phyloP scores from a whole-genome alignment of 1,140 invertebrate genomes.

The Sesamia nonagrioides region DNA sequence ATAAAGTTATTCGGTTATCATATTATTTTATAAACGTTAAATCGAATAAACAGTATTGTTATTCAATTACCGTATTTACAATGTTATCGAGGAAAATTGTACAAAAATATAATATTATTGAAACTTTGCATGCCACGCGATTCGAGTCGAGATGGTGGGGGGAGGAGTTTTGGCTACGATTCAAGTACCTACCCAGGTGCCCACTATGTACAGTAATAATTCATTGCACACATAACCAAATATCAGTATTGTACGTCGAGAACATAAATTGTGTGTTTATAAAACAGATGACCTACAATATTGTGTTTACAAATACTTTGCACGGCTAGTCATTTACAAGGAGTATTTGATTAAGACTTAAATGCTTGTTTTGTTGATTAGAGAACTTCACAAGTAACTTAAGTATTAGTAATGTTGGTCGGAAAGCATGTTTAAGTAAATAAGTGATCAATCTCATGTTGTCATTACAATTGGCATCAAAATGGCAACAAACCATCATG shows the following conservation, averaged over 20 bases:
- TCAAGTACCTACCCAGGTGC: slow-evolving; percentile 4
- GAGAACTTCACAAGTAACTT: too few species aligned
- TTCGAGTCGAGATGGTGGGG: neutral
- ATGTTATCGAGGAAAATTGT: slow-evolving; percentile 10
- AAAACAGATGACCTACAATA: slow-evolving; percentile 20
- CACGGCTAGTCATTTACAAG: neutral
- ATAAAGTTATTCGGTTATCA: too few species aligned
- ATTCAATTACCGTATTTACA: neutral
- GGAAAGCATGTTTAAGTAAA: too few species aligned
- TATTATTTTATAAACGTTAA: neutral
- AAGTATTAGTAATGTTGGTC: too few species aligned
- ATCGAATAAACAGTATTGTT: neutral
- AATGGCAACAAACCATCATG: too few species aligned
- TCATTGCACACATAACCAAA: slow-evolving; percentile 4
- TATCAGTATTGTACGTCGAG: neutral
- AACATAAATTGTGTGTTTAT: slow-evolving; percentile 16
- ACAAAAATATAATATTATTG: neutral
- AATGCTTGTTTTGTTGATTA: too few species aligned
- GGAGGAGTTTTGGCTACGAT: slow-evolving; percentile 2
- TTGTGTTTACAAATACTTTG: slow-evolving; percentile 5
- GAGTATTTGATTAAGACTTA: slow-evolving; percentile 1
- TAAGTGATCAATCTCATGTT: too few species aligned
- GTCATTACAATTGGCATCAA: too few species aligned
- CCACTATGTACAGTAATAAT: neutral
- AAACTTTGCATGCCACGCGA: slow-evolving; percentile 4